A percentile compares a stretch with the other conserved stretches of the same genome.
Evolutionary conservation across 2,888 invertebrate species (phyloP).

Genomic region (Sphaeridia pumilis): DNA sequence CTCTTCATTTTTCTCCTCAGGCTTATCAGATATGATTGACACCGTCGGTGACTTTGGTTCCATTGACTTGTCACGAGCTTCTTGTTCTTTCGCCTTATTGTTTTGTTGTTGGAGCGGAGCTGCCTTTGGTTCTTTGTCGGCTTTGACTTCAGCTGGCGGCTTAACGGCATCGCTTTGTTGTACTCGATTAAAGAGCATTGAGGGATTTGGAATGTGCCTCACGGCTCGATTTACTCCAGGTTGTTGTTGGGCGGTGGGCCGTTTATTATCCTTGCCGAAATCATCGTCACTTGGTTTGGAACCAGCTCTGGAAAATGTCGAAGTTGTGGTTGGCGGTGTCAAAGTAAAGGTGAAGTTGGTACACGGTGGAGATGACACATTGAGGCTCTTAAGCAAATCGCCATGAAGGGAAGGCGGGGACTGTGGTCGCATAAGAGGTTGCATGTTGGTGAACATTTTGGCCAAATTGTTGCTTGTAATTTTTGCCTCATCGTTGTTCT

Average conservation of each 20-base stretch:
- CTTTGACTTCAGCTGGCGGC: neutral
- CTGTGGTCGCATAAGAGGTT: conserved; percentile 13
- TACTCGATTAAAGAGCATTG: conserved; percentile 48
- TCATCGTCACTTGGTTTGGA: too few relatives aligned
- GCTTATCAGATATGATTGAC: neutral
- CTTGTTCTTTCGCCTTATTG: too few relatives aligned
- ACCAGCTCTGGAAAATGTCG: neutral
- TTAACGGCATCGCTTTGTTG: conserved; percentile 21
- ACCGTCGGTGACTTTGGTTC: neutral
- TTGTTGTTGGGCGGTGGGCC: neutral
- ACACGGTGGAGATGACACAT: neutral
- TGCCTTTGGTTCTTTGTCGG: neutral
- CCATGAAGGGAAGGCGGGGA: conserved; percentile 1
- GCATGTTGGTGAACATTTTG: conserved; percentile 22
- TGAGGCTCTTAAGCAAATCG: neutral
- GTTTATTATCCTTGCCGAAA: neutral
- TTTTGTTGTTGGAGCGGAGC: too few relatives aligned
- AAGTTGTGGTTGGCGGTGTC: neutral
- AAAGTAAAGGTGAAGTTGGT: neutral
- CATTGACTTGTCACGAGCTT: conserved; percentile 1
- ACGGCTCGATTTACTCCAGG: conserved; percentile 47
- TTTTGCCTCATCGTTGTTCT: conserved; percentile 27
- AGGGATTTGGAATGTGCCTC: conserved; percentile 53
- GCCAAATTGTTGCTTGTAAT: conserved; percentile 31
- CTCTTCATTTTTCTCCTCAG: neutral